These are phyloP conservation scores for Fringilla coelebs DNA, from an alignment of 2,797 vertebrate species.

Conservation along the genomic window DNA sequence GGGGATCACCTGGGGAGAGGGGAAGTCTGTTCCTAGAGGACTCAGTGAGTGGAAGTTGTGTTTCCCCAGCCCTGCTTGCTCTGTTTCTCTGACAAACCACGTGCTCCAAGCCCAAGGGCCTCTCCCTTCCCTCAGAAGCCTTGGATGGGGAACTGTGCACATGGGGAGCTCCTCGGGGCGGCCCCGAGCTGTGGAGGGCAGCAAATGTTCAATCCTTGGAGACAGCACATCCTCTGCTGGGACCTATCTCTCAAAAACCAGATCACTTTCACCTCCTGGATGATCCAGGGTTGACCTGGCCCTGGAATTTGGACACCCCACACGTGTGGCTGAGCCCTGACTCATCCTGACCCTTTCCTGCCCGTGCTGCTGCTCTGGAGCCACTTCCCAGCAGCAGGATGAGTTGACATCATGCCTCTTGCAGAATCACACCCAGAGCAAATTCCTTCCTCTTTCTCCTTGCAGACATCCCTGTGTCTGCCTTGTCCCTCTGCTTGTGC, in stretches of 20 bases:
- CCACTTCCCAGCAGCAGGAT: not conserved
- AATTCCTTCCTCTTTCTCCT: not conserved
- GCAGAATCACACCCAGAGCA: not conserved
- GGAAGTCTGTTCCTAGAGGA: not conserved
- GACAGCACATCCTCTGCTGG: not conserved
- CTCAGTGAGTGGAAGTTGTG: not conserved
- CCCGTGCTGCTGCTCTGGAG: not conserved
- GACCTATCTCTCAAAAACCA: not conserved
- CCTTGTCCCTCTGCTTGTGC: not conserved
- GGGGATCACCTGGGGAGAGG: not conserved
- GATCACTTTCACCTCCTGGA: not conserved
- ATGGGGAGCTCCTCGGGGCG: not conserved
- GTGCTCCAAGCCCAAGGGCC: not conserved
- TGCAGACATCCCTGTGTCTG: not conserved
- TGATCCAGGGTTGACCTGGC: not conserved
- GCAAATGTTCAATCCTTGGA: rapidly evolving
- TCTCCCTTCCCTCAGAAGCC: not conserved
- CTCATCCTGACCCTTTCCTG: not conserved
- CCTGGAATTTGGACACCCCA: not conserved
- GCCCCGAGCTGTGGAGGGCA: not conserved
- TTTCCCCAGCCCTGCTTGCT: not conserved
- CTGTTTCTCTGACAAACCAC: not conserved
- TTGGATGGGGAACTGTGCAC: not conserved
- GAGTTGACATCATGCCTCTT: not conserved
- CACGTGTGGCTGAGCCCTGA: not conserved